These are phyloP conservation scores for Solenodon paradoxus DNA, from an alignment of 2,113 vertebrate species.

Conservation along the genomic window DNA sequence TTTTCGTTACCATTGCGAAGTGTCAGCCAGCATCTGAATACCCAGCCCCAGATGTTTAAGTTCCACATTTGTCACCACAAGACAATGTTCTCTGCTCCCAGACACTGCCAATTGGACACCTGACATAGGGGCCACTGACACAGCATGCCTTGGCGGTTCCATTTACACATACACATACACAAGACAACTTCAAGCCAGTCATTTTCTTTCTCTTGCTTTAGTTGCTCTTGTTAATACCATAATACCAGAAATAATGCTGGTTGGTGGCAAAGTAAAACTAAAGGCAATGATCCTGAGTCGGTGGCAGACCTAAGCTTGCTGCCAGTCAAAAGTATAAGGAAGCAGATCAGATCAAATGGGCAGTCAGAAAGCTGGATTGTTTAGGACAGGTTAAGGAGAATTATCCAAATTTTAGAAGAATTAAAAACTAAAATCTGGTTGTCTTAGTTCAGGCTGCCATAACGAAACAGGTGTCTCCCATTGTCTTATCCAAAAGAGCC, in stretches of 20 bases:
- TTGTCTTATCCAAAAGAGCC: too few relatives aligned
- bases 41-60: neutral
- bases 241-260: neutral
- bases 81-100: neutral
- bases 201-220: neutral
- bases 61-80: rapidly evolving
- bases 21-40: neutral
- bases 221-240: neutral
- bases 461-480: neutral
- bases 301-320: neutral
- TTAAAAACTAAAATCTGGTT: neutral
- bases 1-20: too few relatives aligned
- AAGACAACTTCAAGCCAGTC: neutral
- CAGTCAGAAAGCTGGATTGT: neutral
- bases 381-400: neutral
- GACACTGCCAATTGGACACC: neutral
- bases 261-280: neutral
- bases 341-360: neutral
- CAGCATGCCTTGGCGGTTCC: neutral
- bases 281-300: neutral
- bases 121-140: neutral
- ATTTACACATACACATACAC: neutral
- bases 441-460: neutral
- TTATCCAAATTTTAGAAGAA: neutral
- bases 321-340: neutral